Base-by-base conservation (phyloP, 2,888 invertebrate species). In the Aspidapion aeneum region DNA sequence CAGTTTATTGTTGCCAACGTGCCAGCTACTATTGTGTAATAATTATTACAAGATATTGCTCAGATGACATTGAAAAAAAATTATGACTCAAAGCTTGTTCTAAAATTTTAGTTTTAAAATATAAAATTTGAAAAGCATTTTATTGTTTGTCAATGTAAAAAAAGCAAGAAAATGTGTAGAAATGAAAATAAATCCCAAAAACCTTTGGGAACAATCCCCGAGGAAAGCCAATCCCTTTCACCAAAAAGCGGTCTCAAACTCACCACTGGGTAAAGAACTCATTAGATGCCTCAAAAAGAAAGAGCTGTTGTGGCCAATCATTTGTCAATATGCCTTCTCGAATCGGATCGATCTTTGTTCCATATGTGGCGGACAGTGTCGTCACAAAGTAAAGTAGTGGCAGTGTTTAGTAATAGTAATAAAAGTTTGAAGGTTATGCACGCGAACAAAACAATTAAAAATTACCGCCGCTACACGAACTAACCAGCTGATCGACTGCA, bases 261-360 rank as follows among this genome's bases (percentile, higher is more conserved):
- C 78, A 77, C 77, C 78, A 72, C 72, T 72, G 72, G 77, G 77
- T 73, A 77, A 74, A 72, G 77, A 74, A 73, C 72, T 74, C 74
- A 77, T 75, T 75, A 78, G 72, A 73, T 74, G 75, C 73, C 76
- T 74, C 69, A 78, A 73, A 71, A 75, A 73, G 74, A 76, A 78
- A 68, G 76, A 72, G 71, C 74, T 77, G 75, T 71, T 72, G 74
- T 74, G 75, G 74, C 76, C 76, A 77, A 77, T 78, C 35, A 35
- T 75, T 74, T 73, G 67, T 68, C 21, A 60, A 55, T 49, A 52
- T 57, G 35, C 21, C 57, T 49, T 54, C 58, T 58, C 48, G 12
- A 35, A 35, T 35, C 12, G 12, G 35, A 7, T 35, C 35, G 35
- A 35, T 35, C 12, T 35, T 35, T 35, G 35, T 35, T 35, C 35